Percentiles rank a stretch among this genome's conserved stretches.
Evolutionary conservation across 2,888 invertebrate genomes (phyloP).

Genomic region (Drosophila monieri): DNA sequence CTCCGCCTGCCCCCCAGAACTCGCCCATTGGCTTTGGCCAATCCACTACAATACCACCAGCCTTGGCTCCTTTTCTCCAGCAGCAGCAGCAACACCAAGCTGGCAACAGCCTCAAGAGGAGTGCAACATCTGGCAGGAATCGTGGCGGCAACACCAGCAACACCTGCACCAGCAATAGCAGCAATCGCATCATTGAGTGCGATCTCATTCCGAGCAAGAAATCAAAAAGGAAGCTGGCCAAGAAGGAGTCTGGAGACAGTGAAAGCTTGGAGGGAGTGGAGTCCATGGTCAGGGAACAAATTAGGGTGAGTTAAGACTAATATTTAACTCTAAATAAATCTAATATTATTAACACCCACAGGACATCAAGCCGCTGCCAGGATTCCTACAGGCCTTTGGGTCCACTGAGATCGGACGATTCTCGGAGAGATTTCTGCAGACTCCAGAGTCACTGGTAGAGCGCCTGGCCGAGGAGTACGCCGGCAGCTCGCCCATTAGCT

Average conservation of each 20-base stretch:
- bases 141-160: conserved; percentile 29
- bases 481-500: conserved; percentile 15
- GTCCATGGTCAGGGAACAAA: conserved; percentile 73
- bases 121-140: conserved; percentile 36
- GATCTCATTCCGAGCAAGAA: conserved; percentile 82
- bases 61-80: conserved; percentile 55
- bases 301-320: conserved; percentile 62
- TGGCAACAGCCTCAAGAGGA: conserved; percentile 39
- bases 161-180: conserved; percentile 41
- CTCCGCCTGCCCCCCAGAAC: conserved; percentile 75
- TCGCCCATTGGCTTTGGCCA: conserved; percentile 73
- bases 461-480: conserved; percentile 58
- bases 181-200: conserved; percentile 80
- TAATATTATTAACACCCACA: conserved; percentile 24
- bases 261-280: conserved; percentile 54
- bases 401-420: conserved; percentile 94
- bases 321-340: not conserved
- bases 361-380: conserved; percentile 87
- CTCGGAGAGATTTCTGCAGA: conserved; percentile 87
- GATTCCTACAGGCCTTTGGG: conserved; percentile 93
- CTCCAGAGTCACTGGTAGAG: conserved; percentile 75
- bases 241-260: conserved; percentile 32
- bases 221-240: conserved; percentile 72
- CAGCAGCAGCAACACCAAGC: conserved; percentile 41
- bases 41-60: conserved; percentile 48